Conservation (phyloP, 2,113 vertebrate genomes). For the Zosterops hypoxanthus region DNA sequence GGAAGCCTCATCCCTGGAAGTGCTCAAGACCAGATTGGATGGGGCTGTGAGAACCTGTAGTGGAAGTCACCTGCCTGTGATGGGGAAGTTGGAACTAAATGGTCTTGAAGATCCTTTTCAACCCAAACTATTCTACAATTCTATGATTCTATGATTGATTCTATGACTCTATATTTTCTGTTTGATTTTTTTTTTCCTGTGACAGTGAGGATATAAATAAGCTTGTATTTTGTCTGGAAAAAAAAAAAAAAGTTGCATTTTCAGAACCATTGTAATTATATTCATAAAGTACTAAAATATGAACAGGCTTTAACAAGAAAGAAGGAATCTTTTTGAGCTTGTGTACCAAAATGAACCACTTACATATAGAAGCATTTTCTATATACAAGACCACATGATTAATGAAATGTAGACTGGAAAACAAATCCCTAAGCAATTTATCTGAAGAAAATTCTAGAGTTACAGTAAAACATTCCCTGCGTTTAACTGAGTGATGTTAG, state of each 20-base stretch:
- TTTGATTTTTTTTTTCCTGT: not conserved
- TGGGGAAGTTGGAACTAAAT: not conserved
- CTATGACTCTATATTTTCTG: not conserved
- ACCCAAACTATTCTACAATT: not conserved
- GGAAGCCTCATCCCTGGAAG: too few relatives aligned
- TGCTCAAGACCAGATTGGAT: not conserved
- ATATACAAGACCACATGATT: not conserved
- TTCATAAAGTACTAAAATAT: not conserved
- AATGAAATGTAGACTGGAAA: not conserved
- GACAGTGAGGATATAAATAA: not conserved
- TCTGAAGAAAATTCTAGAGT: not conserved
- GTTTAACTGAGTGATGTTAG: not conserved
- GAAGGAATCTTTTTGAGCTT: not conserved
- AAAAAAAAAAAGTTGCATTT: not conserved
- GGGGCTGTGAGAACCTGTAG: not conserved
- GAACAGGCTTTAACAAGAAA: not conserved
- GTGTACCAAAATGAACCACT: not conserved
- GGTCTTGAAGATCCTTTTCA: not conserved
- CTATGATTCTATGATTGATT: not conserved
- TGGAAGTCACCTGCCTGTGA: not conserved
- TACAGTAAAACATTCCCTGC: not conserved
- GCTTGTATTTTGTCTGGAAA: not conserved
- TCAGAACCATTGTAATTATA: not conserved
- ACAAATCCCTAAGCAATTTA: not conserved
- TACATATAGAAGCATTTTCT: not conserved